phyloP scores from a whole-genome alignment of 2,113 vertebrate genomes.

The Tachycineta bicolor region DNA sequence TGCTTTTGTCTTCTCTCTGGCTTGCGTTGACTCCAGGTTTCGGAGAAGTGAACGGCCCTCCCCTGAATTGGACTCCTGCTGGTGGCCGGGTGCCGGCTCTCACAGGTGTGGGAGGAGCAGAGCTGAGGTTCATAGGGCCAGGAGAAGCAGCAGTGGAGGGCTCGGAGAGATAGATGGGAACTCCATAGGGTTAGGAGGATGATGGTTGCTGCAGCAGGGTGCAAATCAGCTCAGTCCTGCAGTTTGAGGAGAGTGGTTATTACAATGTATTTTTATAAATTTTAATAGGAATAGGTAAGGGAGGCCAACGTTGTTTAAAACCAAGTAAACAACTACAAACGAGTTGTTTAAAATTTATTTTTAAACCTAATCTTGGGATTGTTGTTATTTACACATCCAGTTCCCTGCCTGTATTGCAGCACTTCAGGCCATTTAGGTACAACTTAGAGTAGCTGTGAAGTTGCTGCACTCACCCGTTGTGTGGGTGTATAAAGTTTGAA shows the following conservation, averaged over 20 bases:
- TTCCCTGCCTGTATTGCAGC: not conserved
- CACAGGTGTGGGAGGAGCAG: not conserved
- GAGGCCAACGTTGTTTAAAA: not conserved
- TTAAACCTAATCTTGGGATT: not conserved
- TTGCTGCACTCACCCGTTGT: not conserved
- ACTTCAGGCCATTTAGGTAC: not conserved
- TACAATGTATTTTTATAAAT: not conserved
- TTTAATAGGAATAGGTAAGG: not conserved
- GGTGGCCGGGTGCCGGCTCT: not conserved
- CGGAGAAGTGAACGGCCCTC: not conserved
- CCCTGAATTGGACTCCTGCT: not conserved
- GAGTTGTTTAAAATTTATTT: not conserved
- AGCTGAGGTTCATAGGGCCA: not conserved
- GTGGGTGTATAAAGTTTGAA: not conserved
- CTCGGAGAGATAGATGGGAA: fast-evolving
- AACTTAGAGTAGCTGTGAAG: not conserved
- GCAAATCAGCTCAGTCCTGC: not conserved
- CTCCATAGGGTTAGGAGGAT: not conserved
- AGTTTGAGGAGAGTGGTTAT: not conserved
- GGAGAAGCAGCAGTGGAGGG: not conserved
- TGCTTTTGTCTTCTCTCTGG: not conserved
- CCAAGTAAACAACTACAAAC: not conserved
- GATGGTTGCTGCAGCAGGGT: not conserved
- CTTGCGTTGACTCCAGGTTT: not conserved
- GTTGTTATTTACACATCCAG: not conserved